Base-by-base conservation (phyloP, 2,113 vertebrate species). In the Engystomops pustulosus region DNA sequence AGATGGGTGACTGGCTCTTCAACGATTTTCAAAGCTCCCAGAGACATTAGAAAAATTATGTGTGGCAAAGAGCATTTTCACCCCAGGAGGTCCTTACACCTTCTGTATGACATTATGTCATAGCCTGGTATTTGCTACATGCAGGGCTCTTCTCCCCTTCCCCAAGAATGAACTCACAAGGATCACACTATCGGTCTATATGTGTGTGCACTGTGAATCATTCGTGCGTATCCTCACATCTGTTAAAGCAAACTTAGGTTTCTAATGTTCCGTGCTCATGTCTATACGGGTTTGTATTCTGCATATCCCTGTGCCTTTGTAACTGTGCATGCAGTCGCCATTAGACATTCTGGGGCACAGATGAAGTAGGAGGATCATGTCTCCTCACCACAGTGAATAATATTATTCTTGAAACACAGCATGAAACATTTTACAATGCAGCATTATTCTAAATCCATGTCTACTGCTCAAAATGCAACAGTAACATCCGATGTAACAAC, bases 1-100 rank as follows among this genome's bases (percentile, higher is more conserved):
- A 78, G 51, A 78, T 78, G 75, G 75, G 51, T 78, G 75, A 11
- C 75, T 78, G 75, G 75, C n/a, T 60, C 47, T 36, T 58, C 51
- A 25, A 78, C n/a, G 6, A 78, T 36, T 77, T 36, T 58, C 51
- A 58, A 20, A 41, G 51, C 75, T 36, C 75, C 34, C 2, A 20
- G 51, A 58, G 38, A 78, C 75, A 41, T 58, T 78, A 14, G 32
- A 36, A 6, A 12, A 41, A 36, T 78, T 23, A 12, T 60, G 12
- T 38, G 34, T 25, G 75, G 20, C 32, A 77, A 23, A 2, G 20
- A 36, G 30, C 30, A 77, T 55, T 77, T 55, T 53, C 30, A 77
- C n/a, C 20, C 49, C 75, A 78, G 75, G 75, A 78, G 75, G 75
- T 30, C 23, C 20, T 58, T 58, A n/a, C n/a, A 58, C 51, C 49